These are phyloP conservation scores for Ceratotherium simum DNA, from an alignment of 2,113 vertebrate species.

Conservation along the genomic window DNA sequence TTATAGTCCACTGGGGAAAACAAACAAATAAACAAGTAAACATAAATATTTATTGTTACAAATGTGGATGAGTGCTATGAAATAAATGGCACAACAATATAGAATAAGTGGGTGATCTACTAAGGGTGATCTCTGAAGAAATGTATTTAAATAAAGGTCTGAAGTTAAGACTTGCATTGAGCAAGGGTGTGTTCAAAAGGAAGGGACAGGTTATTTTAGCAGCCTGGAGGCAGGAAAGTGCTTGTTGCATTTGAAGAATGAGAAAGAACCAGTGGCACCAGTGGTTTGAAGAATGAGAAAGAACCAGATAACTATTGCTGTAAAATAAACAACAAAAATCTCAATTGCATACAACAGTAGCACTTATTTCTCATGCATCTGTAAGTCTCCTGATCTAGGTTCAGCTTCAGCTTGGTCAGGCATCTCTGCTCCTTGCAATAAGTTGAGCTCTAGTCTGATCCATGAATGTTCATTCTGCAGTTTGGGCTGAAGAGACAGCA, in stretches of 20 bases:
- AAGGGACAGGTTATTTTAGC: slow-evolving; percentile 15
- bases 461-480: not conserved
- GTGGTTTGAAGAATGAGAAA: slow-evolving; percentile 24
- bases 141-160: slow-evolving; percentile 57
- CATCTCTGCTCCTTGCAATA: not conserved
- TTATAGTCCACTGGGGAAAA: not conserved
- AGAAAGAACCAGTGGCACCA: not conserved
- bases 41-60: not conserved
- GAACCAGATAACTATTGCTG: not conserved
- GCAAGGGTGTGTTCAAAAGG: not conserved
- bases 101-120: not conserved
- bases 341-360: not conserved
- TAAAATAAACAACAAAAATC: not conserved
- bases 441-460: not conserved
- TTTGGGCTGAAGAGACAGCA: not conserved
- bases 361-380: not conserved
- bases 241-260: slow-evolving; percentile 17
- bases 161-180: slow-evolving; percentile 43
- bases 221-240: not conserved
- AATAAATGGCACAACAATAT: slow-evolving; percentile 31
- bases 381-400: not conserved
- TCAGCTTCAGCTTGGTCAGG: not conserved
- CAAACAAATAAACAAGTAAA: slow-evolving; percentile 56
- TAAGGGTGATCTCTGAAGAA: slow-evolving; percentile 62
- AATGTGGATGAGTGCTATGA: not conserved